These are phyloP conservation scores for Amphimedon queenslandica DNA, from an alignment of 37 sponge, comb jelly and placozoan genomes.

Conservation along the genomic window DNA sequence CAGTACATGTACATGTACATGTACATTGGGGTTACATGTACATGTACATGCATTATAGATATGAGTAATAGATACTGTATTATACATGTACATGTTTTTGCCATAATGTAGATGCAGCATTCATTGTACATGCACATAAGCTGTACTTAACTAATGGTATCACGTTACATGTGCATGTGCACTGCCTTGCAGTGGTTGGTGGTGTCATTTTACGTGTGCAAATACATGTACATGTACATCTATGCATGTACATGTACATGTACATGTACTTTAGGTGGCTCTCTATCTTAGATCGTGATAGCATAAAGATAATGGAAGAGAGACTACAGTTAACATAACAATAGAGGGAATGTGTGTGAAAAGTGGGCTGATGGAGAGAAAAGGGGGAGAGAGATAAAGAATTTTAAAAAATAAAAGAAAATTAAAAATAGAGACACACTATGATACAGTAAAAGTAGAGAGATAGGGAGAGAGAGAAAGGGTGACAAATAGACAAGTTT, in stretches of 20 bases:
- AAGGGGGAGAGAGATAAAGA: background rate
- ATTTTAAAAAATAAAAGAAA: background rate
- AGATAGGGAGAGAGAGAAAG: conserved; percentile 1
- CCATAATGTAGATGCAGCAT: background rate
- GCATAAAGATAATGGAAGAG: too few species aligned
- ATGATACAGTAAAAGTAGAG: background rate
- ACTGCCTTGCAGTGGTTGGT: too few species aligned
- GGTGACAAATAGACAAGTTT: background rate
- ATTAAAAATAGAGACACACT: background rate
- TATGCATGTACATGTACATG: background rate
- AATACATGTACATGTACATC: background rate
- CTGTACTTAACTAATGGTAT: too few species aligned
- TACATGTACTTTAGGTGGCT: background rate
- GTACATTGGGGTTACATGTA: background rate
- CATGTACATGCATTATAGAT: background rate
- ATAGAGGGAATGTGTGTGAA: background rate
- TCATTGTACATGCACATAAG: background rate
- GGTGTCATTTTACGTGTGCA: too few species aligned
- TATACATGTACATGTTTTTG: background rate
- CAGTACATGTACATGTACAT: background rate
- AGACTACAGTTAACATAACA: too few species aligned
- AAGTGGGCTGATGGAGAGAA: background rate
- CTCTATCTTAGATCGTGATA: too few species aligned
- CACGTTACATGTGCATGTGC: too few species aligned
- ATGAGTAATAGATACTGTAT: background rate